phyloP scores from a whole-genome alignment of 2,113 vertebrate species.

The Catharus fuscescens region DNA sequence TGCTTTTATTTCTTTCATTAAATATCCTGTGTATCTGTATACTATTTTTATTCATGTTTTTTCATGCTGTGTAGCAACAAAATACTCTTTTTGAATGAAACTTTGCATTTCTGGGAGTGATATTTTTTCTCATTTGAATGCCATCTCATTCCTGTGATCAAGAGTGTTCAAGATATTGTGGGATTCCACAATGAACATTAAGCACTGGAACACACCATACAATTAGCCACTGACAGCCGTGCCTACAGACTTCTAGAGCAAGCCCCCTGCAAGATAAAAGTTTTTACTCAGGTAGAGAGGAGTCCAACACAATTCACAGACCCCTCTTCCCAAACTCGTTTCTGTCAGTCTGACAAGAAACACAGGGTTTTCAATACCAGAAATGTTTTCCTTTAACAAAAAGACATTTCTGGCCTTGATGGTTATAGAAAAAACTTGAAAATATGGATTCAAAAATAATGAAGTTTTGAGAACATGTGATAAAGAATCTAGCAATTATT shows the following conservation, averaged over 20 bases:
- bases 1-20: not conserved
- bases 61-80: not conserved
- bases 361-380: not conserved
- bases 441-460: not conserved
- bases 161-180: accelerated
- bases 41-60: not conserved
- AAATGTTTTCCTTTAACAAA: not conserved
- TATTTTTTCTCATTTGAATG: not conserved
- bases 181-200: not conserved
- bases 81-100: not conserved
- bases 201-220: not conserved
- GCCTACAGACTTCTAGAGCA: not conserved
- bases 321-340: not conserved
- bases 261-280: not conserved
- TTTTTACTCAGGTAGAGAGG: not conserved
- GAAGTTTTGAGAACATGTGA: not conserved
- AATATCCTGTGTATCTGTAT: not conserved
- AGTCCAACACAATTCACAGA: accelerated
- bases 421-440: not conserved
- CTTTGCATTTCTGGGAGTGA: not conserved
- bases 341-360: not conserved
- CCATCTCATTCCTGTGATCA: not conserved
- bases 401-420: not conserved
- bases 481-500: not conserved
- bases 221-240: not conserved